Conservation (phyloP, 2,113 vertebrate species). For the Alligator sinensis region DNA sequence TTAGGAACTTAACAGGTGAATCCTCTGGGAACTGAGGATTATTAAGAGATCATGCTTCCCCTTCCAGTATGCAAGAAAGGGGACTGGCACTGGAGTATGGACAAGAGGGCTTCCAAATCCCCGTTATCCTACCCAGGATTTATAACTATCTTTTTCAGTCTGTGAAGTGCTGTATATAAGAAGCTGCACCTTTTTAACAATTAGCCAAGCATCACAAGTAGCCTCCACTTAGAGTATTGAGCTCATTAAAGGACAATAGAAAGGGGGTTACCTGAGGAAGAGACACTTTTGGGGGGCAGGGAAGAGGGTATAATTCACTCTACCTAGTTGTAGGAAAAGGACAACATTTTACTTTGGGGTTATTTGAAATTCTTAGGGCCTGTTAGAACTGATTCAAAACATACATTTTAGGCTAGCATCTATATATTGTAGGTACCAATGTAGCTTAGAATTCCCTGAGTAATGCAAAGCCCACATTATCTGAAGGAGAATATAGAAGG, state of each 20-base stretch:
- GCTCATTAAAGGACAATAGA: not conserved
- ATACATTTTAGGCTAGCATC: not conserved
- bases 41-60: too few relatives aligned
- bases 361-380: not conserved
- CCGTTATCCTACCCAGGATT: not conserved
- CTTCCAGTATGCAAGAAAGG: too few relatives aligned
- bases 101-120: not conserved
- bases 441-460: rapidly evolving
- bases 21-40: not conserved
- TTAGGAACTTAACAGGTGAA: not conserved
- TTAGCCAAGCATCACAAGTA: not conserved
- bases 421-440: not conserved
- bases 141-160: not conserved
- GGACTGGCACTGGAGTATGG: not conserved
- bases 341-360: not conserved
- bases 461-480: rapidly evolving
- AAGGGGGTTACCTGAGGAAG: rapidly evolving
- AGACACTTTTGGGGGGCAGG: too few relatives aligned
- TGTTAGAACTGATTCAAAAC: rapidly evolving
- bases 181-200: not conserved
- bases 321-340: rapidly evolving
- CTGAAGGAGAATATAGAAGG: not conserved
- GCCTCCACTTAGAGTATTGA: not conserved
- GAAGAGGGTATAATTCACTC: rapidly evolving
- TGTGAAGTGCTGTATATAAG: rapidly evolving